phyloP scores from a whole-genome alignment of 2,797 vertebrate species.

The Pseudomugil gertrudae region DNA sequence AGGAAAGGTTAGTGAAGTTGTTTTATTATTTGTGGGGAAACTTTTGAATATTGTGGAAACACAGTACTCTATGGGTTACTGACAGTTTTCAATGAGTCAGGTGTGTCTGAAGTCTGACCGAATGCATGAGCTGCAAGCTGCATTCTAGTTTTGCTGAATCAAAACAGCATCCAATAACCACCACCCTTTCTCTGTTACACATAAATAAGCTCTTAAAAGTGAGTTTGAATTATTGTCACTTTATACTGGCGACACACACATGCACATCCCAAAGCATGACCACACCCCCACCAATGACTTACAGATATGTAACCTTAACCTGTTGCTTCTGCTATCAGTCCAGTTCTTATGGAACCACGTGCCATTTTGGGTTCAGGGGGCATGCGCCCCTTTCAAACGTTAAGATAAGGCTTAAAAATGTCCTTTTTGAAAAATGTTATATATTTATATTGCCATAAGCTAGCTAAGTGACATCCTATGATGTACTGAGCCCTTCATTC shows the following conservation, averaged over 20 bases:
- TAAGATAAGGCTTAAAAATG: too few relatives aligned
- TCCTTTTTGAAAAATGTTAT: too few relatives aligned
- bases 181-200: not conserved
- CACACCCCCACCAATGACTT: not conserved
- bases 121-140: not conserved
- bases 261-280: not conserved
- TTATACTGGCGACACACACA: not conserved
- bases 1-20: not conserved
- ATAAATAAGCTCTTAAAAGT: not conserved
- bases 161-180: not conserved
- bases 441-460: too few relatives aligned
- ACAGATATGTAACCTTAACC: not conserved
- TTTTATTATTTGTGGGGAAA: too few relatives aligned
- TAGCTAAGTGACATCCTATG: too few relatives aligned
- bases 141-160: not conserved
- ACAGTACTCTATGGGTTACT: too few relatives aligned
- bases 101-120: not conserved
- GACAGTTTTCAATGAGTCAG: too few relatives aligned
- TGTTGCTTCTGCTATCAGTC: too few relatives aligned
- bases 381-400: too few relatives aligned
- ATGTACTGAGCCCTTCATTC: too few relatives aligned
- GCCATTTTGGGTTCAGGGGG: too few relatives aligned
- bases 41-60: not conserved
- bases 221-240: not conserved
- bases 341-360: too few relatives aligned